Conservation (phyloP, 2,113 vertebrate genomes). For the Ailuropoda melanoleuca region DNA sequence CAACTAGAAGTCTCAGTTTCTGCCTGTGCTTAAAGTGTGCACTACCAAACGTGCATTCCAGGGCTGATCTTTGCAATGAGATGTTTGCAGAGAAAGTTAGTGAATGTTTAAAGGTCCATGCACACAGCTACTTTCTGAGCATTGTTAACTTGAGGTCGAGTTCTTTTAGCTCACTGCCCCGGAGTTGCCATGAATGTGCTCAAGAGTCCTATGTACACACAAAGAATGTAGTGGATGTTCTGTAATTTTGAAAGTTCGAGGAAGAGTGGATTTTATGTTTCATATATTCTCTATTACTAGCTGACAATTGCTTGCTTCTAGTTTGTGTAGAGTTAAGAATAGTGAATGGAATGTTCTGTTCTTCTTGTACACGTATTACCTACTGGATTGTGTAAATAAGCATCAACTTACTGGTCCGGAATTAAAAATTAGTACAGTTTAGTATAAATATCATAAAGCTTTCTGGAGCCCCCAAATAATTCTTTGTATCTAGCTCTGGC, state of each 20-base stretch:
- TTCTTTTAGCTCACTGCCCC: not conserved
- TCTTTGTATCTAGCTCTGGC: conserved; percentile 32
- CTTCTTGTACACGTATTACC: not conserved
- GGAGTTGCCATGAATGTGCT: not conserved
- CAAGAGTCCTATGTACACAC: not conserved
- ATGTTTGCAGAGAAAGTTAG: not conserved
- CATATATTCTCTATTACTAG: not conserved
- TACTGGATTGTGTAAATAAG: not conserved
- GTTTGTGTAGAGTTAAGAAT: not conserved
- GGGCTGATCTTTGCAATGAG: not conserved
- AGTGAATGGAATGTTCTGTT: not conserved
- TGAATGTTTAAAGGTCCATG: not conserved
- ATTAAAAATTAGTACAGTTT: conserved; percentile 19
- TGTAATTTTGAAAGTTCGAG: conserved; percentile 4
- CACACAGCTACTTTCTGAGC: not conserved
- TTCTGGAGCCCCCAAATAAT: not conserved
- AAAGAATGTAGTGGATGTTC: not conserved
- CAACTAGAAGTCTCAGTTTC: not conserved
- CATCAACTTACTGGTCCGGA: not conserved
- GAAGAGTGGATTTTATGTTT: not conserved
- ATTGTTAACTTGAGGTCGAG: not conserved
- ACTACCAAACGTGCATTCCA: not conserved
- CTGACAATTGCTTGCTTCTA: not conserved
- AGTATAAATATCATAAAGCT: conserved; percentile 25
- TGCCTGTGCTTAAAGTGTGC: not conserved